Conservation (phyloP, 2,888 invertebrate genomes). For the Entomobrya proxima region DNA sequence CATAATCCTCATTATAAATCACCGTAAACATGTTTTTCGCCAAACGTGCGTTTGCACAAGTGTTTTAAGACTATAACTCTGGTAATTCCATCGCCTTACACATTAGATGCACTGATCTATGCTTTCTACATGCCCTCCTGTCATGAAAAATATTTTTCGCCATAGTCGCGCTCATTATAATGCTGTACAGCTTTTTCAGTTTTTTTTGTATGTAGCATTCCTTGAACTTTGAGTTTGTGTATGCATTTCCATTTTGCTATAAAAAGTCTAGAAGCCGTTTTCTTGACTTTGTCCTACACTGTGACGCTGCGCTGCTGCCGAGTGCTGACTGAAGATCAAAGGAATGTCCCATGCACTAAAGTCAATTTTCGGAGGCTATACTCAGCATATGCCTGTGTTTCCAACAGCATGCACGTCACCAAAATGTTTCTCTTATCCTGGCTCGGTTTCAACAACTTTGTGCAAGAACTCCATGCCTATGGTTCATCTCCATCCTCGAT, state of each 20-base stretch:
- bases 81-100: no score
- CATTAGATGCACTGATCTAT: no score
- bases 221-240: conserved; percentile 49
- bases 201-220: neutral
- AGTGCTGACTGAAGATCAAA: neutral
- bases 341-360: neutral
- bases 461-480: neutral
- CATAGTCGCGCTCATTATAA: no score
- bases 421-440: conserved; percentile 29
- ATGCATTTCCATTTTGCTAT: conserved; percentile 24
- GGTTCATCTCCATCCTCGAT: conserved; percentile 25
- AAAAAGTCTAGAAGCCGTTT: neutral
- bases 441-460: conserved; percentile 37
- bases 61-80: neutral
- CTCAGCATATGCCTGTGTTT: neutral
- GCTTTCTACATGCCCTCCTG: no score
- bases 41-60: neutral
- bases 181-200: no score
- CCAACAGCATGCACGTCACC: conserved; percentile 24
- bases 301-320: neutral
- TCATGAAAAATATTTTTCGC: no score
- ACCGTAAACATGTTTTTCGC: neutral
- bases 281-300: conserved; percentile 30
- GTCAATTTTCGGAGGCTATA: neutral
- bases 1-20: conserved; percentile 30